Percentiles rank a stretch among this genome's conserved stretches.
phyloP scores from a whole-genome alignment of 2,888 invertebrate species.

The Leptinotarsa haldemani region DNA sequence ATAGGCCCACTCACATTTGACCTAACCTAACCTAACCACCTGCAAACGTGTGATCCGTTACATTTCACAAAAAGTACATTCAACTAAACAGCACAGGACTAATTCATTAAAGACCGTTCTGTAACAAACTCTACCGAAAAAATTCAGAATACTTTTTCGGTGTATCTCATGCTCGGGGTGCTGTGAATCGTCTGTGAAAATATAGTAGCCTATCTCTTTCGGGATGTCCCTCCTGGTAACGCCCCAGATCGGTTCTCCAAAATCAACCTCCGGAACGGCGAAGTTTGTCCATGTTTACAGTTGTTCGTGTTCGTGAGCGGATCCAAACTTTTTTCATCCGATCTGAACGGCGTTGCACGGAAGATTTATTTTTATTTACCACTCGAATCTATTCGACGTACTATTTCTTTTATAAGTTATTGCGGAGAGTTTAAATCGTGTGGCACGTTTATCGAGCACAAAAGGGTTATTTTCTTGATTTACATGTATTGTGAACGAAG shows the following conservation, averaged over 20 bases:
- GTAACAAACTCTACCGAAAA: no score
- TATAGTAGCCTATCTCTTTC: conserved; percentile 1
- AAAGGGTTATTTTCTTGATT: background rate
- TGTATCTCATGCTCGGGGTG: background rate
- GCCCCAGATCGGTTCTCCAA: conserved; percentile 16
- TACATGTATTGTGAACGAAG: background rate
- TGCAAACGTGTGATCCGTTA: no score
- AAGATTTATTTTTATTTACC: conserved; percentile 42
- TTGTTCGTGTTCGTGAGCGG: conserved; percentile 30
- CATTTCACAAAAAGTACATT: no score
- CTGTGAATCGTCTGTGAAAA: background rate
- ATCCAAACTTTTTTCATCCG: conserved; percentile 31
- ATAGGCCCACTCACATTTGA: no score
- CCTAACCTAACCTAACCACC: no score
- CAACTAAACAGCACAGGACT: no score
- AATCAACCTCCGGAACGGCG: conserved; percentile 23
- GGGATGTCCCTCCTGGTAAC: background rate
- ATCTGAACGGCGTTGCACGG: conserved; percentile 29
- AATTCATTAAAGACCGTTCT: no score
- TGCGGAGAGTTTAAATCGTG: conserved; percentile 15
- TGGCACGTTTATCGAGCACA: conserved; percentile 3
- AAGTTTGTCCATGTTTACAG: conserved; percentile 30
- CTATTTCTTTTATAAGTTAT: conserved; percentile 36
- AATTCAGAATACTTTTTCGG: no score
- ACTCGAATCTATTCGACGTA: conserved; percentile 37